Percentiles rank a stretch among this genome's conserved stretches.
Conservation (phyloP, 1,140 invertebrate species). For the Drosophila ficusphila region DNA sequence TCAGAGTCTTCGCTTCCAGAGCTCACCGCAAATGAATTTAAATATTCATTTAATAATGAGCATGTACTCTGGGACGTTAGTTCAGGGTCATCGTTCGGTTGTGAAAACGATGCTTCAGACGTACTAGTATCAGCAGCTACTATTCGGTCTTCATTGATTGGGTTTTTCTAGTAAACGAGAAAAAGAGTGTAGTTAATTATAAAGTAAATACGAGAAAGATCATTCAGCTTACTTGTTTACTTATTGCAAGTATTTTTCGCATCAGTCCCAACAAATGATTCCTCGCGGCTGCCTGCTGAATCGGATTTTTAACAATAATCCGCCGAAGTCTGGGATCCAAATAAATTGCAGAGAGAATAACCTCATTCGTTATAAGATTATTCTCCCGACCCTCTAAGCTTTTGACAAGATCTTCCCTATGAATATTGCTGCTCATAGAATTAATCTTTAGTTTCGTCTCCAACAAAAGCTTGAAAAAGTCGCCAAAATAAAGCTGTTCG, state of each 20-base stretch:
- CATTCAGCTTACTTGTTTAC: slow-evolving; percentile 1
- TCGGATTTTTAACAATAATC: slow-evolving; percentile 4
- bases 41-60: too few species aligned
- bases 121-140: neutral
- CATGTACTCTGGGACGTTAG: too few species aligned
- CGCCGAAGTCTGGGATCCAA: slow-evolving; percentile 11
- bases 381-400: neutral
- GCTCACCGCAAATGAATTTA: too few species aligned
- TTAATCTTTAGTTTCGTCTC: slow-evolving; percentile 17
- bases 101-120: neutral
- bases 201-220: slow-evolving; percentile 1
- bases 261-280: slow-evolving; percentile 8
- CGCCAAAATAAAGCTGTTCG: slow-evolving; percentile 16
- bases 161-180: slow-evolving; percentile 4
- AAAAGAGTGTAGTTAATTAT: slow-evolving; percentile 5
- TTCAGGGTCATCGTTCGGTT: too few species aligned
- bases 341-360: slow-evolving; percentile 10
- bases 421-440: slow-evolving; percentile 1
- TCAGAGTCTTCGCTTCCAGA: slow-evolving; percentile 4
- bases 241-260: neutral
- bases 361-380: neutral
- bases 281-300: slow-evolving; percentile 1
- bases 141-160: neutral
- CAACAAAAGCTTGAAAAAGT: slow-evolving; percentile 13
- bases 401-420: slow-evolving; percentile 10